Evolutionary conservation across 2,113 vertebrate genomes (phyloP).

Genomic region (Corythaeola cristata): DNA sequence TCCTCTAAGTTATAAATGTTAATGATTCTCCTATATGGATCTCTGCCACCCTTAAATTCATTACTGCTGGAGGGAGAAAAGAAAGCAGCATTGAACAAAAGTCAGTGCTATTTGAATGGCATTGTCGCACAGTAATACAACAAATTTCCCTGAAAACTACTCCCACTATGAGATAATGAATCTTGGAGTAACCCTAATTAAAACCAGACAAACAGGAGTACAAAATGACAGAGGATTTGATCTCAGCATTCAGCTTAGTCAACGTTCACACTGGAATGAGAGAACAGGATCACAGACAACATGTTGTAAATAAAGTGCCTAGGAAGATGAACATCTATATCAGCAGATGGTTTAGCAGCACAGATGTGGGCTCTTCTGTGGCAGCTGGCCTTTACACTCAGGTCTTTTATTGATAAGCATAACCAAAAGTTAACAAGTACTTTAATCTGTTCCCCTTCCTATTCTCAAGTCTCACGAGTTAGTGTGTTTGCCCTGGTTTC

Average conservation of each 20-base stretch:
- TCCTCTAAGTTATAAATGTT: background rate
- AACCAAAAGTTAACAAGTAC: background rate
- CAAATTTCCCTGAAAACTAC: background rate
- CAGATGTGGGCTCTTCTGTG: background rate
- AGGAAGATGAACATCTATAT: accelerated
- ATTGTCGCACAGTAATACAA: background rate
- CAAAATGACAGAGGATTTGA: background rate
- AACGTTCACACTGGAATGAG: background rate
- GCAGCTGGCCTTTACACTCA: background rate
- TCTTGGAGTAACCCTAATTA: background rate
- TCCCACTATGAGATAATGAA: background rate
- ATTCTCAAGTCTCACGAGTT: background rate
- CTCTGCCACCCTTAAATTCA: background rate
- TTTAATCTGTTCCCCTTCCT: background rate
- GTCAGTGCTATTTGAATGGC: background rate
- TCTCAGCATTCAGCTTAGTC: background rate
- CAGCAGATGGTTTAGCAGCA: background rate
- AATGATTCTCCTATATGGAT: background rate
- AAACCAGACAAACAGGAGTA: background rate
- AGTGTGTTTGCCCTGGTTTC: background rate
- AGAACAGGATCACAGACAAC: background rate
- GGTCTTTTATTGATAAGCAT: background rate
- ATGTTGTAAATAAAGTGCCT: background rate
- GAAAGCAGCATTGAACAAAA: background rate
- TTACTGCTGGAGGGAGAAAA: background rate